phyloP scores from a whole-genome alignment of 1,140 invertebrate genomes.

The Lordiphosa stackelbergi region DNA sequence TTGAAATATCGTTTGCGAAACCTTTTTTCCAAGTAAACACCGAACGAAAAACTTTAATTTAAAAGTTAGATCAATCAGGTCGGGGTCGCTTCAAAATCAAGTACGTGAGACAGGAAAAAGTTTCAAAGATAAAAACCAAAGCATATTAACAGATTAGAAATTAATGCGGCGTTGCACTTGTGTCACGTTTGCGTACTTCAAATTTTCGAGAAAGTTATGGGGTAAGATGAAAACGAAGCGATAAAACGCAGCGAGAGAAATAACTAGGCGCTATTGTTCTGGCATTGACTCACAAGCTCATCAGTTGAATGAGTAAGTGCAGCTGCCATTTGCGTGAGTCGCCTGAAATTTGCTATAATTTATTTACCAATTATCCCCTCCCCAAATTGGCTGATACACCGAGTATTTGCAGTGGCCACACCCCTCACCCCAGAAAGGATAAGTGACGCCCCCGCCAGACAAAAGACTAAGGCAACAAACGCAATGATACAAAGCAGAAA shows the following conservation, averaged over 20 bases:
- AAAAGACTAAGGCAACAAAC: slow-evolving; percentile 64
- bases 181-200: slow-evolving; percentile 62
- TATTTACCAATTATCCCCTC: slow-evolving; percentile 32
- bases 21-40: slow-evolving; percentile 39
- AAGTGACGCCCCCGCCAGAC: slow-evolving; percentile 17
- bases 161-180: slow-evolving; percentile 31
- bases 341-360: slow-evolving; percentile 64
- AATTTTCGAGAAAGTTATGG: slow-evolving; percentile 64
- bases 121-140: slow-evolving; percentile 35
- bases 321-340: slow-evolving; percentile 47
- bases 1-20: slow-evolving; percentile 41
- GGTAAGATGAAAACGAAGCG: slow-evolving; percentile 24
- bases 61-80: slow-evolving; percentile 39
- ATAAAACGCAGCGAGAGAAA: slow-evolving; percentile 8
- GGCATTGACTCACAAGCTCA: slow-evolving; percentile 45
- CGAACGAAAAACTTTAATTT: slow-evolving; percentile 6
- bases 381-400: slow-evolving; percentile 43
- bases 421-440: slow-evolving; percentile 6
- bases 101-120: slow-evolving; percentile 52
- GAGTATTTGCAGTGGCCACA: slow-evolving; percentile 49
- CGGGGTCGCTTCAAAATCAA: slow-evolving; percentile 52
- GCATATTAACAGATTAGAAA: slow-evolving; percentile 70
- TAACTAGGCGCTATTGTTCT: neutral
- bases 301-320: slow-evolving; percentile 45
- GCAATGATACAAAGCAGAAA: slow-evolving; percentile 41